phyloP scores from a whole-genome alignment of 2,797 vertebrate genomes.

The Sciurus vulgaris region DNA sequence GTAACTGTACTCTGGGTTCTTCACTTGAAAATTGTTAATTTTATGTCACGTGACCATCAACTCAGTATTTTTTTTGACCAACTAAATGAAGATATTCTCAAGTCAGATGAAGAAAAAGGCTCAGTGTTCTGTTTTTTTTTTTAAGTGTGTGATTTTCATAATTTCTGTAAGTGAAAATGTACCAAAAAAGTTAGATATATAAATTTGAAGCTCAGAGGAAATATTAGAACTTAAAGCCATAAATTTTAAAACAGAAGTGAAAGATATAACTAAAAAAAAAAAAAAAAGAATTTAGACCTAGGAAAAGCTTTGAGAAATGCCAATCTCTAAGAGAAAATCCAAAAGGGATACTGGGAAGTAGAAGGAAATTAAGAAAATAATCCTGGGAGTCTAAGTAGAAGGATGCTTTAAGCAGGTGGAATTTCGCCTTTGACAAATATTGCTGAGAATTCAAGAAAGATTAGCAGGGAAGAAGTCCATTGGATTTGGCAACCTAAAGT shows the following conservation, averaged over 20 bases:
- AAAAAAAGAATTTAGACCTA: not conserved
- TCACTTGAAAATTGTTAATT: slow-evolving; percentile 19
- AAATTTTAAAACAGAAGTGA: slow-evolving; percentile 15
- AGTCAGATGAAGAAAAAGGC: not conserved
- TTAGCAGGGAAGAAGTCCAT: not conserved
- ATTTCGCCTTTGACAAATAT: not conserved
- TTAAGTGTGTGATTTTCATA: not conserved
- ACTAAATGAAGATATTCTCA: not conserved
- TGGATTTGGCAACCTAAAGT: not conserved
- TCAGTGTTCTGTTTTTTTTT: not conserved
- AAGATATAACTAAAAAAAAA: not conserved
- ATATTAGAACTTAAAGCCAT: not conserved
- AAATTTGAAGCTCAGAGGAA: not conserved
- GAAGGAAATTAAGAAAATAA: slow-evolving; percentile 8
- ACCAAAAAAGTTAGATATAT: not conserved
- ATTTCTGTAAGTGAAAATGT: not conserved
- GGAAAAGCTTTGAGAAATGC: not conserved
- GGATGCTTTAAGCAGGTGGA: not conserved
- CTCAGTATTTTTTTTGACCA: not conserved
- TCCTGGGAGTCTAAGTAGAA: not conserved
- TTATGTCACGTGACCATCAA: not conserved
- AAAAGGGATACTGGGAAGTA: not conserved
- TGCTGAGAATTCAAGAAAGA: not conserved
- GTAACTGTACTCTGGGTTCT: not conserved
- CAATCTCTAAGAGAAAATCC: not conserved